Evolutionary conservation across 2,797 vertebrate genomes (phyloP), one percentile per base, ranked within the genome.

Genomic region (Petrocephalus sullivani): DNA sequence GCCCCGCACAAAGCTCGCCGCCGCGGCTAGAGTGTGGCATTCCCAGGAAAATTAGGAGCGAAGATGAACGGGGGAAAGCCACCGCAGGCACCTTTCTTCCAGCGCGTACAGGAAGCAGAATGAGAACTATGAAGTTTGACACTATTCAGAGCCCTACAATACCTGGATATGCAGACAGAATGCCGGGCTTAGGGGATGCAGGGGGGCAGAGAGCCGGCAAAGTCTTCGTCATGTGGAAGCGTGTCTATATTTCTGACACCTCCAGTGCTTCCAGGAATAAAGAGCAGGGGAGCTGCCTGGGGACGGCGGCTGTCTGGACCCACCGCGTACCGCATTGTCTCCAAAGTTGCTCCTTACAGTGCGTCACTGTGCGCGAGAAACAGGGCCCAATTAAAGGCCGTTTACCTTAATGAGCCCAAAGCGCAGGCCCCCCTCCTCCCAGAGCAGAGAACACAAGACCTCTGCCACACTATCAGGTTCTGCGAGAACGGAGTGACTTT

Each of bases 41-140:
- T 95, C 94, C 95, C 94, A 95, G 94, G 95, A 95, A 94, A 94
- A 94, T 93, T 94, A 95, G 94, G 94, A 12, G 92, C 91, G 92
- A 88, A 91, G 92, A 90, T 93, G 91, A 96, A 96, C 96, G 95
- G 92, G 94, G 93, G 95, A 95, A 95, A 96, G 93, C 93, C 93
- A 94, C 94, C 94, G 93, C 93, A 92, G 94, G 93, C 94, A 95
- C 94, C 95, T 96, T 96, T 95, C 94, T 95, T 94, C 93, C 94
- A 53, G 93, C 93, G 95, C 91, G 95, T 96, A 96, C 95, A 96
- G 96, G 96, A 96, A 96, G 95, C 95, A 93, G 95, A 96, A 95
- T 95, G 96, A 96, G 95, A 95, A 96, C 95, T 94, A 96, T 96
- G 95, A 96, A 96, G 96, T 96, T 96, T 96, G 96, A 96, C 96